Conservation (phyloP, 1,140 invertebrate genomes). For the Ladona fulva region DNA sequence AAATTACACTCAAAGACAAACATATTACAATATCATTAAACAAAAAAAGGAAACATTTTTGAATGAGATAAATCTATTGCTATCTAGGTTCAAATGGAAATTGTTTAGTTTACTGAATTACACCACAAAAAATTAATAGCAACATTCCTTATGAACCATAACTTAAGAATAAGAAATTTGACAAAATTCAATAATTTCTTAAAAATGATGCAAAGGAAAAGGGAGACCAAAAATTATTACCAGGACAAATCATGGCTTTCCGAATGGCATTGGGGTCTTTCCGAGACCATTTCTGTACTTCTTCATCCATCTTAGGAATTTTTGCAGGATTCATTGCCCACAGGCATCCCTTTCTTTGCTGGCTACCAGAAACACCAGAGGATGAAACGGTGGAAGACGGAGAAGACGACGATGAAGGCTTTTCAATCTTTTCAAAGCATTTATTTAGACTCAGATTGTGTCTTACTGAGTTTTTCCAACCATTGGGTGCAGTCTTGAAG, state of each 20-base stretch:
- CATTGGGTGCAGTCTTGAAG: constrained; percentile 92
- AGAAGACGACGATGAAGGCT: constrained; percentile 42
- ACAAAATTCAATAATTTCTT: constrained; percentile 16
- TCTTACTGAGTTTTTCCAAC: constrained; percentile 96
- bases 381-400: neutral
- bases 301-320: constrained; percentile 93
- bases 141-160: neutral
- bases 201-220: neutral
- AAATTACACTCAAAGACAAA: too few species aligned
- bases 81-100: too few species aligned
- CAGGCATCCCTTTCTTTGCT: constrained; percentile 79
- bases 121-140: too few species aligned
- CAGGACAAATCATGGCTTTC: constrained; percentile 83
- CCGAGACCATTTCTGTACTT: constrained; percentile 90
- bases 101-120: too few species aligned
- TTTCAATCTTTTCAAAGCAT: constrained; percentile 96
- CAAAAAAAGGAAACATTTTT: too few species aligned
- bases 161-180: constrained; percentile 17
- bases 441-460: constrained; percentile 95
- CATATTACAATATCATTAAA: too few species aligned
- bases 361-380: constrained; percentile 60
- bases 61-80: too few species aligned
- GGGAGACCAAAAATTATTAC: constrained; percentile 32
- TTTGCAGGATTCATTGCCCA: constrained; percentile 96
- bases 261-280: constrained; percentile 82